Evolutionary conservation across 2,113 vertebrate species (phyloP).

Genomic region (Burhinus oedicnemus): DNA sequence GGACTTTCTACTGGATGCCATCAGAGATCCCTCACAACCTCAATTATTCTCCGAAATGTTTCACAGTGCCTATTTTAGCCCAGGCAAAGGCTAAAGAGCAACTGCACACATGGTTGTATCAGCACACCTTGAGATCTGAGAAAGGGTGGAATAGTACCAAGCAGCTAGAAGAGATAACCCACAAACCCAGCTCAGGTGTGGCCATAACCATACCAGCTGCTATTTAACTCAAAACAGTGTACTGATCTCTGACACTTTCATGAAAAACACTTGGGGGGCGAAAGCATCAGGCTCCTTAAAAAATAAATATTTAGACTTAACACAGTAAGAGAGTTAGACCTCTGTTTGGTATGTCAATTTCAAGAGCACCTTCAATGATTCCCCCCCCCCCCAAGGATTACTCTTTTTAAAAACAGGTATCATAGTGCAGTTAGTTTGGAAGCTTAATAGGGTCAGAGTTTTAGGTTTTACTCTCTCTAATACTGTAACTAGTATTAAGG

Average conservation of each 20-base stretch:
- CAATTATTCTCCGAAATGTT: background rate
- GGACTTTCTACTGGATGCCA: background rate
- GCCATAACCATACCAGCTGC: background rate
- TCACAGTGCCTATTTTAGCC: background rate
- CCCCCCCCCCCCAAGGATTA: background rate
- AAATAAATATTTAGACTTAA: slow-evolving; percentile 6
- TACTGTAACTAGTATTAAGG: background rate
- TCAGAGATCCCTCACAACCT: background rate
- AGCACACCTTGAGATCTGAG: background rate
- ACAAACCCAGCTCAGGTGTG: background rate
- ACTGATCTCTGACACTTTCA: background rate
- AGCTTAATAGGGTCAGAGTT: background rate
- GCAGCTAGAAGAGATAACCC: background rate
- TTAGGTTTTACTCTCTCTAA: background rate
- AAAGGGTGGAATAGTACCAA: background rate
- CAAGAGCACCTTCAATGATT: slow-evolving; percentile 1
- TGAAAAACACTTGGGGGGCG: background rate
- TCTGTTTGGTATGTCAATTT: background rate
- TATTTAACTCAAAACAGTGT: background rate
- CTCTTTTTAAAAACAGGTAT: background rate
- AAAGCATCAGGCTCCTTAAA: background rate
- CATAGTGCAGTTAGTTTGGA: background rate
- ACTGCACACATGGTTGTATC: fast-evolving
- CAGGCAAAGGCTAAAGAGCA: background rate
- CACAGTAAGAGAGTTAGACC: background rate